phyloP scores from a whole-genome alignment of 2,888 invertebrate species.

The Rhimphoctona megacephalus region DNA sequence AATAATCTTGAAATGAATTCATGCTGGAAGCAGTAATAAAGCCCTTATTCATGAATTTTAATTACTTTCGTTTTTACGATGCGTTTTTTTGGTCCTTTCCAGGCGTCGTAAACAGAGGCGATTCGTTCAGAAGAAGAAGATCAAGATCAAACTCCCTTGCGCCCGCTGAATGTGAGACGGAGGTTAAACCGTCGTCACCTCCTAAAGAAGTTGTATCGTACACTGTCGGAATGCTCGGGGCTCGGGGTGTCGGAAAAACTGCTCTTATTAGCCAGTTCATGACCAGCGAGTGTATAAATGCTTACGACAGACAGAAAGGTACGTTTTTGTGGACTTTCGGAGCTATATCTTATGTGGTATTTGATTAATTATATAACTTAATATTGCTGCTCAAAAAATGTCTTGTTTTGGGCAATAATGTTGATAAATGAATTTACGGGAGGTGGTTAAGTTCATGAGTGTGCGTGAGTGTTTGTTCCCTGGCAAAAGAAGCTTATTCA shows the following conservation, averaged over 20 bases:
- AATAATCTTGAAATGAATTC: background rate
- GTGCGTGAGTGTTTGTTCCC: background rate
- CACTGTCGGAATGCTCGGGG: conserved; percentile 88
- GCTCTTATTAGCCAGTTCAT: conserved; percentile 90
- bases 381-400: background rate
- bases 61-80: background rate
- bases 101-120: conserved; percentile 97
- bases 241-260: conserved; percentile 87
- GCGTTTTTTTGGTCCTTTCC: conserved; percentile 74
- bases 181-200: conserved; percentile 78
- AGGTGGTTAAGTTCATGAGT: background rate
- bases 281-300: conserved; percentile 97
- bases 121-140: conserved; percentile 94
- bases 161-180: conserved; percentile 84
- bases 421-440: background rate
- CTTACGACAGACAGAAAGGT: conserved; percentile 95
- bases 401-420: background rate
- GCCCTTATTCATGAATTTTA: background rate
- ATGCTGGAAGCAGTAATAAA: background rate
- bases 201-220: conserved; percentile 85
- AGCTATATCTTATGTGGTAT: background rate
- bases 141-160: conserved; percentile 94
- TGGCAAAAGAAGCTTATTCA: background rate
- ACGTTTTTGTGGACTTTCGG: conserved; percentile 72
- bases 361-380: background rate